Evolutionary conservation across 2,113 vertebrate species (phyloP), one percentile per base, ranked within the genome.

Genomic region (Elaphurus davidianus): DNA sequence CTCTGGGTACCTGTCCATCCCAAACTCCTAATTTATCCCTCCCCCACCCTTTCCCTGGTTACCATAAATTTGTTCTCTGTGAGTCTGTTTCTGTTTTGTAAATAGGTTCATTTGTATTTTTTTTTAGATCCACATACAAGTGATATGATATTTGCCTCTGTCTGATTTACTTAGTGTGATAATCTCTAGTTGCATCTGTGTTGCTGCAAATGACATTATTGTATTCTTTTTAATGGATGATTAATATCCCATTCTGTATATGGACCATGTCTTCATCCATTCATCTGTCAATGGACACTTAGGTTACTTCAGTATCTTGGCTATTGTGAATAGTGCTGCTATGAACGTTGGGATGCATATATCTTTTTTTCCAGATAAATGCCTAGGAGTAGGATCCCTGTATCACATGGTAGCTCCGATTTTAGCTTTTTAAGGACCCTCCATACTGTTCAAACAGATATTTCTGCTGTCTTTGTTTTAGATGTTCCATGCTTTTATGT

Each of bases 381-480:
- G 43, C 76, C 27, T 0, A 9, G 43, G 76, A 79, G 76, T 33
- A 19, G 16, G 28, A 79, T 6, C 45, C 5, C 76, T 79, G 45
- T 5, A 50, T 79, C 28, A 33, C 45, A 50, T 10, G 1, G 45
- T 17, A 19, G 76, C 45, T 50, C 27, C 0, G 2, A 6, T 30
- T 79, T 79, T 50, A 79, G 21, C 23, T 43, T 76, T 79, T 6
- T 33, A 79, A 50, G 76, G 45, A 6, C 45, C 4, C 28, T 33
- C 28, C 45, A 50, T 33, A 19, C 45, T 79, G 43, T 79, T 50
- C 7, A 87, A 87, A 43, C 7, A 62, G 27, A 21, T 30, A 87
- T 25, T 60, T 54, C 36, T 36, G 8, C n/a, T 25, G 23, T 82
- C 28, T 74, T 94, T 23, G 5, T 47, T 92, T 87, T 33, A 50